Base-by-base conservation (phyloP, 37 sponge, comb jelly and placozoan genomes). In the Amphimedon queenslandica region DNA sequence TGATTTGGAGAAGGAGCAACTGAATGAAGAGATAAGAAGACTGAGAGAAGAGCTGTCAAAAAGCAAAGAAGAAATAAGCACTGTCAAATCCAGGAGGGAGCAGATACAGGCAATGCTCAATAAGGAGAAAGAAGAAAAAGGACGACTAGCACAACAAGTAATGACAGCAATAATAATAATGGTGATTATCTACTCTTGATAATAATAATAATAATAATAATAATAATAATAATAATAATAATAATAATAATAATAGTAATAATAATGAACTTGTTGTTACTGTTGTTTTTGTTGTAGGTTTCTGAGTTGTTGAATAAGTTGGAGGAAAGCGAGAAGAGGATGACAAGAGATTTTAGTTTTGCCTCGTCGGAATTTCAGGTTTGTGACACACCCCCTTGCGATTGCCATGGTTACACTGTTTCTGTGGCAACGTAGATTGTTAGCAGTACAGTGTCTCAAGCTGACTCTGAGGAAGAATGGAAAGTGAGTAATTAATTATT, bases 321-420 rank as follows among this genome's bases (percentile, higher is more conserved):
- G n/a, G 68, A 77, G 56, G 8, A 77, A 39, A 35, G 58, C 21
- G 68, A 67, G 23, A 32, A 42, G 8, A 53, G 37, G 3, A 67
- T 77, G 38, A 27, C 43, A 27, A 27, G 69, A 29, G 71, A 36
- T 32, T 47, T 55, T 30, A 69, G 66, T n/a, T 67, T 60, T 65
- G 69, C 71, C 0, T 82, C 74, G 25, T 73, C 73, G 8, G 71
- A 61, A 55, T 65, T 81, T 55, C 71, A 71, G 71, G 82, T 73
- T 57, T 79, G 71, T 70, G 47, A 28, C 43, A 2, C 21, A 1
- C 40, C 13, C n/a, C 3, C 20, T 30, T 65, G 4, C 32, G 34
- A 35, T 23, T 65, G 34, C 29, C 1, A 43, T 74, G 63, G 30
- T 41, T 76, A 66, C 40, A 61, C 1, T 69, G 28, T 37, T 1